Base-by-base conservation (phyloP, 2,888 invertebrate genomes). In the Athrips mouffetella region DNA sequence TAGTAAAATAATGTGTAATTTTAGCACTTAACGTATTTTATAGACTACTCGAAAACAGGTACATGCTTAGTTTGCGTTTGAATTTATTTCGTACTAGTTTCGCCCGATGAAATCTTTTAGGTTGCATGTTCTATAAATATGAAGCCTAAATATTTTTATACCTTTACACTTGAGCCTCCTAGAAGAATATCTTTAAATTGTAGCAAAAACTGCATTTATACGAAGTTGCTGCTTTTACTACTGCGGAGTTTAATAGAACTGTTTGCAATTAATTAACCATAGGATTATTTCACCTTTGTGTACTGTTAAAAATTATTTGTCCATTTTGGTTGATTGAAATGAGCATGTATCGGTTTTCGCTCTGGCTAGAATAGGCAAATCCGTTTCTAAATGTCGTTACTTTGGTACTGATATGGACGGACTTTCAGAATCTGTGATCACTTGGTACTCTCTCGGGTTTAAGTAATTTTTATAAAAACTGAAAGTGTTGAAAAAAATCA, bases 391-490 rank as follows among this genome's bases (percentile, higher is more conserved):
- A 65, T 64, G 62, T 82, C 83, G 78, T 81, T 67, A 80, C 77
- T 76, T 78, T 76, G 76, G 78, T 77, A 81, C 78, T 81, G 65
- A 70, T 82, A 74, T 70, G 76, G 78, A 69, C 85, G 85, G 85
- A 78, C 61, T 66, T 76, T 85, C 81, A 76, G 71, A 85, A 87
- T 87, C 87, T 87, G 87, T 88, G 87, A 88, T 87, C 81, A 86
- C 82, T 77, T 86, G 82, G 87, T 88, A 88, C 88, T 88, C 88
- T 87, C 85, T 87, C 73, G 76, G 74, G 80, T 73, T 83, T 81
- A 85, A 83, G 82, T 80, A 76, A 69, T 80, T 45, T 79, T 80
- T 73, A 76, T 78, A 80, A 67, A 37, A 37, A 37, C 73, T 76
- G 67, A 73, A 77, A 73, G 74, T 70, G 57, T 67, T 63, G 57